Evolutionary conservation across 1,140 invertebrate species (phyloP).

Genomic region (Lasaia peninsularis): DNA sequence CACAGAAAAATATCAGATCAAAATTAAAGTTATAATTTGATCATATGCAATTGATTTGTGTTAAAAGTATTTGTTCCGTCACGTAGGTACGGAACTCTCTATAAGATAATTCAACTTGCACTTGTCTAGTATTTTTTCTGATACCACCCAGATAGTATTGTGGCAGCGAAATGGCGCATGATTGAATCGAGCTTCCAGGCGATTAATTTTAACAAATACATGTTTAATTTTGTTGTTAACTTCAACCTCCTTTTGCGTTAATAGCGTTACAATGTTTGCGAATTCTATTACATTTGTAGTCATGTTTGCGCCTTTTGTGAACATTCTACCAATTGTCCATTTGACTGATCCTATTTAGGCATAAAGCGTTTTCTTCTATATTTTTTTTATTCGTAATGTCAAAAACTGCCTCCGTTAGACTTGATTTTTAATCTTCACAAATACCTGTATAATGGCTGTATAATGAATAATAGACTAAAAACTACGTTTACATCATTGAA

Average conservation of each 20-base stretch:
- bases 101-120: too few species aligned
- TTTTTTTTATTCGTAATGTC: neutral
- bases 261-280: constrained; percentile 72
- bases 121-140: constrained; percentile 23
- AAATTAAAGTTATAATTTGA: too few species aligned
- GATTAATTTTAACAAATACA: constrained; percentile 62
- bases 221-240: constrained; percentile 75
- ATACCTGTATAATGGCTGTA: too few species aligned
- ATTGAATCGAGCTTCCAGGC: constrained; percentile 64
- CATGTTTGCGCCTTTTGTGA: constrained; percentile 47
- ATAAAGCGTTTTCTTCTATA: constrained; percentile 25
- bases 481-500: too few species aligned
- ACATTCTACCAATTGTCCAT: constrained; percentile 52
- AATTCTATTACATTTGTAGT: constrained; percentile 67
- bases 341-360: constrained; percentile 51
- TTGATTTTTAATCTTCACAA: constrained; percentile 22
- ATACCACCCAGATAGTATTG: constrained; percentile 60
- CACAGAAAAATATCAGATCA: too few species aligned
- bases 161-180: constrained; percentile 59
- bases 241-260: constrained; percentile 71
- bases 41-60: too few species aligned
- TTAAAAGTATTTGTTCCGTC: too few species aligned
- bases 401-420: neutral
- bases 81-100: too few species aligned
- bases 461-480: too few species aligned